phyloP scores from a whole-genome alignment of 2,113 vertebrate species.

The Heliornis fulica region DNA sequence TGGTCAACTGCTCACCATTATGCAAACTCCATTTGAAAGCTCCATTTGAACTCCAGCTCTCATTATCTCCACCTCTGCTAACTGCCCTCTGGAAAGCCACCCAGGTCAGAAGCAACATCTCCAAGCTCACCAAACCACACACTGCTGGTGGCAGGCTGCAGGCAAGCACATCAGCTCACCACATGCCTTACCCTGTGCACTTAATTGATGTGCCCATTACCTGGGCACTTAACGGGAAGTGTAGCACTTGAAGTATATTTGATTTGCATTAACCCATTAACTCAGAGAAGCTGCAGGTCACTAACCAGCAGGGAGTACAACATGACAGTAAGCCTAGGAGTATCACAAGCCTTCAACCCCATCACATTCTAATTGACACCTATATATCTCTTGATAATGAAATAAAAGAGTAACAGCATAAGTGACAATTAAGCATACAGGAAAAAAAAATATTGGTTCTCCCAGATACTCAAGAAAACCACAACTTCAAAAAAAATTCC shows the following conservation, averaged over 20 bases:
- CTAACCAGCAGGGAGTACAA: neutral
- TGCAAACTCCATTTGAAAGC: neutral
- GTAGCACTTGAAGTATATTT: neutral
- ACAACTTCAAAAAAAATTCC: neutral
- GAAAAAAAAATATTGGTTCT: no score
- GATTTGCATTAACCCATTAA: neutral
- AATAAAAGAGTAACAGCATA: neutral
- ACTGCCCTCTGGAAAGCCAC: neutral
- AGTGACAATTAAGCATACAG: no score
- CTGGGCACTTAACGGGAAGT: fast-evolving
- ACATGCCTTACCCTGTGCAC: neutral
- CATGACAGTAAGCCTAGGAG: neutral
- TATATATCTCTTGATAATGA: neutral
- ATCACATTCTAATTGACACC: neutral
- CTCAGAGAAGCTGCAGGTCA: neutral
- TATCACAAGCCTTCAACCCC: neutral
- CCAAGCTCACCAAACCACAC: neutral
- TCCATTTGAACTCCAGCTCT: neutral
- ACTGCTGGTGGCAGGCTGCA: neutral
- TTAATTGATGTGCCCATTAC: no score
- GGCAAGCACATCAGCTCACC: neutral
- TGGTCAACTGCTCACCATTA: neutral
- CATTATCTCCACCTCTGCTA: neutral
- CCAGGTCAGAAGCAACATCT: neutral
- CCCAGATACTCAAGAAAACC: neutral